Percentiles rank a stretch among this genome's conserved stretches.
Evolutionary conservation across 2,888 invertebrate species (phyloP).

Genomic region (Phytoseiulus persimilis): DNA sequence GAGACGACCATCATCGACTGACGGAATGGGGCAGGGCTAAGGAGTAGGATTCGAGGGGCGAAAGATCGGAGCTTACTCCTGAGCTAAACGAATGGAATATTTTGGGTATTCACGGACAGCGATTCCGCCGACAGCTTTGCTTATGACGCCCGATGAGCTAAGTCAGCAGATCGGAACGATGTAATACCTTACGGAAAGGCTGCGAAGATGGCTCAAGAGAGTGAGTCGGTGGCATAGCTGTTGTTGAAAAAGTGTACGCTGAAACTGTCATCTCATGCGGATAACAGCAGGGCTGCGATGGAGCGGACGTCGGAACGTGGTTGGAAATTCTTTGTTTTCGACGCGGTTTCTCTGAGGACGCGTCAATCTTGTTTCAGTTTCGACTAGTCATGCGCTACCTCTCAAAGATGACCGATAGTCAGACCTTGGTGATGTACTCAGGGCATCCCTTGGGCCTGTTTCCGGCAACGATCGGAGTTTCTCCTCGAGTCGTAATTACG

Average conservation of each 20-base stretch:
- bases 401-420: slow-evolving; percentile 54
- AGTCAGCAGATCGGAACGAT: too few relatives aligned
- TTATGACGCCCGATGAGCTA: too few relatives aligned
- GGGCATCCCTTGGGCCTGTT: slow-evolving; percentile 59
- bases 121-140: not conserved
- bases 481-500: slow-evolving; percentile 57
- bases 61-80: not conserved
- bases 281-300: not conserved
- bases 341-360: not conserved
- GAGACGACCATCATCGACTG: not conserved
- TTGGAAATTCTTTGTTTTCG: not conserved
- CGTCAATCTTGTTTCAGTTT: slow-evolving; percentile 51
- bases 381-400: slow-evolving; percentile 57
- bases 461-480: slow-evolving; percentile 50
- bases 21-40: not conserved
- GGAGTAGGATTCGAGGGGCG: not conserved
- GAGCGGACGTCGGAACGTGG: not conserved
- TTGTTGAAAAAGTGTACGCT: too few relatives aligned
- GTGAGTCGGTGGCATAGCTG: too few relatives aligned
- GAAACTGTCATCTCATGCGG: too few relatives aligned
- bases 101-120: not conserved
- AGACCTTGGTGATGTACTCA: slow-evolving; percentile 58
- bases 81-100: not conserved
- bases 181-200: too few relatives aligned
- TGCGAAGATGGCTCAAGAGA: too few relatives aligned